Evolutionary conservation across 2,888 invertebrate genomes (phyloP).

Genomic region (Hoplodrina blanda): DNA sequence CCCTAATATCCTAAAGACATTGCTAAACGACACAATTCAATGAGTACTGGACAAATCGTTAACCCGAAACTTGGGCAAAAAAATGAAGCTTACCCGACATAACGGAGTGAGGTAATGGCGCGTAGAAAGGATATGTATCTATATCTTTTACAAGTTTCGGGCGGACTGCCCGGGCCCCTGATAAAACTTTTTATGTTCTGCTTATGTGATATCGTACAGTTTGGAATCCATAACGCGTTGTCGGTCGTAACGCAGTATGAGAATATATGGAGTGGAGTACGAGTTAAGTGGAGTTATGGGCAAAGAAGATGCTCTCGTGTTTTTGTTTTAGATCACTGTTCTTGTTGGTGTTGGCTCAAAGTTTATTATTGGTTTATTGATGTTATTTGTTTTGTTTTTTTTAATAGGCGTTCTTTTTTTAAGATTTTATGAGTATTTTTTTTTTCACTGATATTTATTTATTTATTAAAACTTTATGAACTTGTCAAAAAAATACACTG

Average conservation of each 20-base stretch:
- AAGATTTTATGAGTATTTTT: neutral
- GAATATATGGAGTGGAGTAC: constrained; percentile 53
- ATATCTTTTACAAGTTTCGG: constrained; percentile 81
- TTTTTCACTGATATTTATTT: too few species aligned
- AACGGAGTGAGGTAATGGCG: constrained; percentile 80
- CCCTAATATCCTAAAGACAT: constrained; percentile 36
- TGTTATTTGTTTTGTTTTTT: constrained; percentile 1
- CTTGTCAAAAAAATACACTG: too few species aligned
- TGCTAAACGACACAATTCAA: constrained; percentile 64
- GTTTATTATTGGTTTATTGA: constrained; percentile 36
- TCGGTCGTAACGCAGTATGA: constrained; percentile 41
- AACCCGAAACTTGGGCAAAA: constrained; percentile 73
- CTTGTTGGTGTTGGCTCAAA: constrained; percentile 31
- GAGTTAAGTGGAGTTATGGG: constrained; percentile 51
- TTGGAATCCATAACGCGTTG: constrained; percentile 78
- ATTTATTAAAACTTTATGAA: too few species aligned
- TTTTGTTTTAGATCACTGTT: constrained; percentile 47
- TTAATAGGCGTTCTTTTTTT: neutral
- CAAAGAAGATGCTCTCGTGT: constrained; percentile 33
- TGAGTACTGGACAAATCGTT: constrained; percentile 66
- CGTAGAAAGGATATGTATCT: constrained; percentile 78
- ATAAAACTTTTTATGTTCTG: constrained; percentile 89
- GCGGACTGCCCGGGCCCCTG: constrained; percentile 76
- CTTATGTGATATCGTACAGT: constrained; percentile 82
- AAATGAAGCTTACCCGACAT: constrained; percentile 69